Percentiles rank a stretch among this genome's conserved stretches.
Evolutionary conservation across 2,797 vertebrate species (phyloP).

Genomic region (Buceros bicornis): DNA sequence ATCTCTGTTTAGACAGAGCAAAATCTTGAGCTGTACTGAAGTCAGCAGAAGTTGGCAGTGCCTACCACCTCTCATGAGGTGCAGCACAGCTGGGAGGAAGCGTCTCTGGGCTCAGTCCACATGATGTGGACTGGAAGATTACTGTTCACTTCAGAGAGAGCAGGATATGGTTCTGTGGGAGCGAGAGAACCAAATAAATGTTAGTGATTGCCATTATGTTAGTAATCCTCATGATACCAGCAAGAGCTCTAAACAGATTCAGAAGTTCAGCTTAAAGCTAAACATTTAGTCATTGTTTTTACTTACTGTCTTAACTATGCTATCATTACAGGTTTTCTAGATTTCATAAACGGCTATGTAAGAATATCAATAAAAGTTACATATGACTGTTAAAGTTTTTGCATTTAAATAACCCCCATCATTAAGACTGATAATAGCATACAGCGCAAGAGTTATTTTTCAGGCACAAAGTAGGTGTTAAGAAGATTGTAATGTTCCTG

Average conservation of each 20-base stretch:
- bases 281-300: conserved; percentile 62
- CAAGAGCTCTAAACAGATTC: conserved; percentile 62
- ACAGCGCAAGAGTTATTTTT: not conserved
- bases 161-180: not conserved
- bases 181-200: not conserved
- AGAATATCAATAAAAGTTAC: conserved; percentile 30
- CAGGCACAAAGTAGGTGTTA: conserved; percentile 25
- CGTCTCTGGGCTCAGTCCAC: not conserved
- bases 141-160: not conserved
- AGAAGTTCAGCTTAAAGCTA: conserved; percentile 38
- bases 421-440: conserved; percentile 42
- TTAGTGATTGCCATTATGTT: conserved; percentile 1
- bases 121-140: not conserved
- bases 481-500: conserved; percentile 19
- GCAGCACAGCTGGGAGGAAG: not conserved
- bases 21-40: not conserved
- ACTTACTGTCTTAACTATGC: conserved; percentile 51
- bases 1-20: not conserved
- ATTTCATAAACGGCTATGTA: conserved; percentile 26
- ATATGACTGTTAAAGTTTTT: conserved; percentile 39
- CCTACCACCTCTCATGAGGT: not conserved
- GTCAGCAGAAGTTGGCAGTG: not conserved
- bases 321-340: conserved; percentile 45
- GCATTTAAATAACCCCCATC: conserved; percentile 7
- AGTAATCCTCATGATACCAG: conserved; percentile 57